phyloP scores from a whole-genome alignment of 2,113 vertebrate species.

The Actenoides hombroni region DNA sequence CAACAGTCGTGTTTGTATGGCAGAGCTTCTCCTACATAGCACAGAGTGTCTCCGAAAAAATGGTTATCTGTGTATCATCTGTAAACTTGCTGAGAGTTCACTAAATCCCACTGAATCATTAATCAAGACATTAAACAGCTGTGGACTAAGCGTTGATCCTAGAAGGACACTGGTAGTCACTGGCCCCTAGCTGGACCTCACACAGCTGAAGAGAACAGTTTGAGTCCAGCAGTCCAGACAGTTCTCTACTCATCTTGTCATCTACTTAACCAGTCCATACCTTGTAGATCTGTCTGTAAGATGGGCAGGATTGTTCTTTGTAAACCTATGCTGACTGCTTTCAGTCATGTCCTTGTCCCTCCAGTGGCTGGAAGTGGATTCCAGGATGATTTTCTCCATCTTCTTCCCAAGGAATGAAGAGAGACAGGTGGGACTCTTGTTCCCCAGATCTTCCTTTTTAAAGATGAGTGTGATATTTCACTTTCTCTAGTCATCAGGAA shows the following conservation, averaged over 20 bases:
- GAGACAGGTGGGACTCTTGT: neutral
- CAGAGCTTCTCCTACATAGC: neutral
- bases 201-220: neutral
- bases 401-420: neutral
- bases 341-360: neutral
- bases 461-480: neutral
- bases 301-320: neutral
- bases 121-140: neutral
- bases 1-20: neutral
- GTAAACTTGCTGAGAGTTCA: neutral
- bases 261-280: neutral
- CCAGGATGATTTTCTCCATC: neutral
- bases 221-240: neutral
- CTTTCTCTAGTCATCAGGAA: neutral
- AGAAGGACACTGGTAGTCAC: neutral
- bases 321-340: neutral
- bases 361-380: neutral
- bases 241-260: neutral
- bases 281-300: neutral
- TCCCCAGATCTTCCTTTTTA: neutral
- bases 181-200: neutral
- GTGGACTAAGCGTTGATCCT: neutral
- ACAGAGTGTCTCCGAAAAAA: neutral
- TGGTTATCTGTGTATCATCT: neutral
- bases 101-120: rapidly evolving